Percentiles rank a stretch among this genome's conserved stretches.
Conservation (phyloP, 37 sponge, comb jelly and placozoan species). For the Crambe crambe region DNA sequence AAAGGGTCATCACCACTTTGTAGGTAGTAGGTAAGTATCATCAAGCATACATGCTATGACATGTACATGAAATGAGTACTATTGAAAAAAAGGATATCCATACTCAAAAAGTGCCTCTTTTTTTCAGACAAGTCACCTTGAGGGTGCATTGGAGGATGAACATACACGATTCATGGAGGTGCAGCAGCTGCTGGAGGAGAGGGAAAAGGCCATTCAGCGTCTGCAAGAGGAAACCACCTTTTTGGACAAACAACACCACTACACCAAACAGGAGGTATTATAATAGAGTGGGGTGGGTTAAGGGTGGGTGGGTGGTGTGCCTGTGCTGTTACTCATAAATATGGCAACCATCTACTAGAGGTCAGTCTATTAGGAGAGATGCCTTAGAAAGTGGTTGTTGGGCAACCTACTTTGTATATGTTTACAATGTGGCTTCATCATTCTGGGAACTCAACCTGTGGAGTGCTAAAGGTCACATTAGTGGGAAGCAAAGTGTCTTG, state of each 20-base stretch:
- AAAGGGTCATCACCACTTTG: neutral
- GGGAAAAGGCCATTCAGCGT: slow-evolving; percentile 14
- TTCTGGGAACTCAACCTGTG: no score
- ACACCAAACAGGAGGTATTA: slow-evolving; percentile 18
- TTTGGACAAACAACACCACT: slow-evolving; percentile 17
- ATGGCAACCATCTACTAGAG: no score
- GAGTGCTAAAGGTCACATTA: no score
- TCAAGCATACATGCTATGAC: no score
- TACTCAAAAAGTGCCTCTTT: neutral
- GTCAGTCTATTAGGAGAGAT: no score
- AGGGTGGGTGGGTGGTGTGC: no score
- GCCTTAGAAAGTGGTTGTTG: no score
- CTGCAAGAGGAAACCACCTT: slow-evolving; percentile 30
- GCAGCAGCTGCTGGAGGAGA: slow-evolving; percentile 16
- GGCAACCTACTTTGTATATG: no score
- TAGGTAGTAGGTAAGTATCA: neutral
- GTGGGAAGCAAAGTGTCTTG: no score
- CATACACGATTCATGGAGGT: neutral
- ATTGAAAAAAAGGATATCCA: no score
- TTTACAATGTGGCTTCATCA: no score
- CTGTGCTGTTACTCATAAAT: neutral
- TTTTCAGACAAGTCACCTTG: neutral
- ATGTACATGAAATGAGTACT: no score
- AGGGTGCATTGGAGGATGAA: slow-evolving; percentile 14
- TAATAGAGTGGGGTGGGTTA: neutral